Base-by-base conservation (phyloP, 1,140 invertebrate genomes). In the Bathynomus jamesi region DNA sequence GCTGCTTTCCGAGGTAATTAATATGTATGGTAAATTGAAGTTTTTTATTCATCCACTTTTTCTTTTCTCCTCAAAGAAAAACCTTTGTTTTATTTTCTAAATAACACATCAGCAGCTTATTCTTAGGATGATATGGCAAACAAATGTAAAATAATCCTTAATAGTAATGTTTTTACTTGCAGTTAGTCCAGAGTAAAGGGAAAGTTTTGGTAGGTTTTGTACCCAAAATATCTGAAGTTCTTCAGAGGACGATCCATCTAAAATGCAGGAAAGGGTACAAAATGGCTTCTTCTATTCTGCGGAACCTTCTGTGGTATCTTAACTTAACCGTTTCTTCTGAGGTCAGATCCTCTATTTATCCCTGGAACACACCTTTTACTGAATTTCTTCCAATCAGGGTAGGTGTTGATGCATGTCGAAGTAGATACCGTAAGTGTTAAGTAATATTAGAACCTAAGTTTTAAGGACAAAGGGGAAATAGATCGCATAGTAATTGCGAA, bases 341-440 rank as follows among this genome's bases (percentile, higher is more conserved):
- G 68, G 88, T 86, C 79, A 83, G 84, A 60, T 89, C 87, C 79
- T 85, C 85, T 0, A 80, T 86, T 5, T 82, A 86, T 11, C 85
- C 88, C 68, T 89, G 87, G 74, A 86, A 89, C 65, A 83, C 85
- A 65, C 86, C 87, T 1, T 82, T 90, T 1, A 83, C 85, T 53
- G 86, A 91, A 65, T 91, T 89, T 84, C 83, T 94, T 10, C 87
- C 92, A 3, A 87, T 94, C 21, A 81, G 85, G 79, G 87, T 89
- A 82, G n/a, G n/a, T n/a, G n/a, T n/a, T n/a, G n/a, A n/a, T n/a
- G n/a, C n/a, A n/a, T n/a, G n/a, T n/a, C n/a, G n/a, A n/a, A n/a
- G n/a, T n/a, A n/a, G n/a, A n/a, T n/a, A n/a, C n/a, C n/a, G n/a
- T n/a, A n/a, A n/a, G n/a, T n/a, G n/a, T n/a, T n/a, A n/a, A n/a